Conservation (phyloP, 2,113 vertebrate genomes). For the Strix uralensis region DNA sequence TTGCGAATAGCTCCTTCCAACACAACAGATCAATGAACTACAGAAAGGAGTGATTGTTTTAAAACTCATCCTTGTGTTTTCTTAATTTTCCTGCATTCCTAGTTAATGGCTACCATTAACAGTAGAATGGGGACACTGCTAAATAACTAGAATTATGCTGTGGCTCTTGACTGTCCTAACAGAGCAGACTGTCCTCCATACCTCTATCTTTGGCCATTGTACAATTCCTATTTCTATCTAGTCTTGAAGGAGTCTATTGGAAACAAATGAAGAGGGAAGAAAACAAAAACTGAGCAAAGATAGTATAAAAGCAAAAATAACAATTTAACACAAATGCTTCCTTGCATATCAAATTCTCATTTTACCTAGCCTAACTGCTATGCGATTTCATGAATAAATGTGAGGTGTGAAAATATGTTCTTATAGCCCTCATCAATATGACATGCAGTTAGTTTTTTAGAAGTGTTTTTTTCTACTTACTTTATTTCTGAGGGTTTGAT, state of each 20-base stretch:
- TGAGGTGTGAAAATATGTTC: neutral
- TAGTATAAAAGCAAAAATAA: neutral
- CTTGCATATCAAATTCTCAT: neutral
- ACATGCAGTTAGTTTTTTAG: neutral
- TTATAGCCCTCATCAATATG: neutral
- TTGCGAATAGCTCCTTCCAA: neutral
- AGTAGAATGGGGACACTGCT: neutral
- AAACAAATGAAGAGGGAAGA: neutral
- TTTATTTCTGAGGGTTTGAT: neutral
- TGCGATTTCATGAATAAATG: neutral
- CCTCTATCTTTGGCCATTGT: neutral
- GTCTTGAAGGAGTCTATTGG: neutral
- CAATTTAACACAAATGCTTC: neutral
- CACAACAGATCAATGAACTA: neutral
- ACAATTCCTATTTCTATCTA: neutral
- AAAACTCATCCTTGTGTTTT: neutral
- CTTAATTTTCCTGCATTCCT: neutral
- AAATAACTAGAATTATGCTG: neutral
- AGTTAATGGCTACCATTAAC: neutral
- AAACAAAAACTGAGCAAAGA: neutral
- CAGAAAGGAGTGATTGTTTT: neutral
- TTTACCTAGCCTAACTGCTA: neutral
- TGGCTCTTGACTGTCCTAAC: neutral
- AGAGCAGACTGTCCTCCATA: neutral
- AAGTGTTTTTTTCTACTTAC: neutral